Evolutionary conservation across 37 sponge, comb jelly and placozoan species (phyloP).

Genomic region (Amphimedon queenslandica): DNA sequence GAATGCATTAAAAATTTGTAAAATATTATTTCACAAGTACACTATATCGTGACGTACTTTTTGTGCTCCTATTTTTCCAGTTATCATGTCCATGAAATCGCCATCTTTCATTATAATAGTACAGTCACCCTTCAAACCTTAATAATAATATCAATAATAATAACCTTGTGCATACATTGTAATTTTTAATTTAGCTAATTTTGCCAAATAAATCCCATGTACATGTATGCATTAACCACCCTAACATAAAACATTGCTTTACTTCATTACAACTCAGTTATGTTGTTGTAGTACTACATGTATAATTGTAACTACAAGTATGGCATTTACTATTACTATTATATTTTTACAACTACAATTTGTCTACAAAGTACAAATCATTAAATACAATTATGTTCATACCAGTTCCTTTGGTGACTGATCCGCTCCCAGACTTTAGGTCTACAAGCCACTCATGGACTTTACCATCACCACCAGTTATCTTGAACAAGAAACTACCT

Average conservation of each 20-base stretch:
- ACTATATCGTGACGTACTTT: slow-evolving; percentile 67
- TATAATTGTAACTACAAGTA: no score
- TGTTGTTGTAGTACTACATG: no score
- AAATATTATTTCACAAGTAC: not conserved
- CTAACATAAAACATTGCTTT: no score
- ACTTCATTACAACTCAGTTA: no score
- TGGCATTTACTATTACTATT: no score
- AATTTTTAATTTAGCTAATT: no score
- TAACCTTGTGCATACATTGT: no score
- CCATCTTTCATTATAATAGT: slow-evolving; percentile 73
- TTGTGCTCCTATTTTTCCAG: slow-evolving; percentile 82
- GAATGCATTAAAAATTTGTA: not conserved
- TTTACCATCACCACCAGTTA: slow-evolving; percentile 46
- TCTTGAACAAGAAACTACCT: slow-evolving; percentile 73
- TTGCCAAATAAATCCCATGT: no score
- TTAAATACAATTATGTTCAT: not conserved
- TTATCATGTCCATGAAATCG: slow-evolving; percentile 77
- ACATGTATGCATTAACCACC: no score
- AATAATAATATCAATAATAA: not conserved
- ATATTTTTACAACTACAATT: not conserved
- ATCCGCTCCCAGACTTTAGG: slow-evolving; percentile 74
- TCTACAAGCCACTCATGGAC: slow-evolving; percentile 69
- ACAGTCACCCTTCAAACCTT: slow-evolving; percentile 73
- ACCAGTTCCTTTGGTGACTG: slow-evolving; percentile 71
- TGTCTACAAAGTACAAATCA: not conserved